phyloP scores from a whole-genome alignment of 2,113 vertebrate genomes.

The Osmerus eperlanus region DNA sequence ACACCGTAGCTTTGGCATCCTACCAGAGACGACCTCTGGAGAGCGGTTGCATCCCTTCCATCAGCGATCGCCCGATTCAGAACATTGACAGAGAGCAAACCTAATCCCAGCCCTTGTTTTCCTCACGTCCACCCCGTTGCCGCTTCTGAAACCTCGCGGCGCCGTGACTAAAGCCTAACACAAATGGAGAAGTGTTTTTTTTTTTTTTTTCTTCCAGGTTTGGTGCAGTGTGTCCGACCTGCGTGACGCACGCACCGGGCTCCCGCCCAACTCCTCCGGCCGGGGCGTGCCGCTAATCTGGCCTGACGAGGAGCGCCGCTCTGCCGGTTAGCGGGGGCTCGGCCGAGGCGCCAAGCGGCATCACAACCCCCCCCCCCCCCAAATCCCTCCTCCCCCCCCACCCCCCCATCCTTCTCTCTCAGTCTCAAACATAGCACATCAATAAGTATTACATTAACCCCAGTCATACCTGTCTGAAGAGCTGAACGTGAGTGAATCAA shows the following conservation, averaged over 20 bases:
- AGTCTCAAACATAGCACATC: conserved; percentile 47
- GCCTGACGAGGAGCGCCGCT: conserved; percentile 57
- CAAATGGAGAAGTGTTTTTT: conserved; percentile 42
- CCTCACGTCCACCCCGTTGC: conserved; percentile 11
- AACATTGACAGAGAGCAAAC: background rate
- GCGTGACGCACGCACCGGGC: conserved; percentile 36
- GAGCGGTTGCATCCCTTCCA: too few species aligned
- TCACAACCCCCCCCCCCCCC: conserved; percentile 23
- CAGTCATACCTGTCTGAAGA: conserved; percentile 53
- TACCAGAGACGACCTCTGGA: too few species aligned
- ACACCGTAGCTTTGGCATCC: too few species aligned
- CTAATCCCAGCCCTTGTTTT: conserved; percentile 58
- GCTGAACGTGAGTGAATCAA: conserved; percentile 49
- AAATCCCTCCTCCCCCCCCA: conserved; percentile 27
- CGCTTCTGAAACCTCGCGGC: conserved; percentile 39
- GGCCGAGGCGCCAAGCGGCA: conserved; percentile 35
- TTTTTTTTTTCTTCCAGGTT: conserved; percentile 4
- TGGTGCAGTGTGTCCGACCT: conserved; percentile 19
- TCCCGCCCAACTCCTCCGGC: conserved; percentile 44
- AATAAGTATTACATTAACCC: conserved; percentile 71
- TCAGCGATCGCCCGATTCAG: conserved; percentile 44
- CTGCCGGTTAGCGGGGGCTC: conserved; percentile 53
- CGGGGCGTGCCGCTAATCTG: conserved; percentile 41
- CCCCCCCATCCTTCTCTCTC: conserved; percentile 41
- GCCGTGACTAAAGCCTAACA: conserved; percentile 47